Base-by-base conservation (phyloP, 2,797 vertebrate species). In the Mastacembelus armatus region DNA sequence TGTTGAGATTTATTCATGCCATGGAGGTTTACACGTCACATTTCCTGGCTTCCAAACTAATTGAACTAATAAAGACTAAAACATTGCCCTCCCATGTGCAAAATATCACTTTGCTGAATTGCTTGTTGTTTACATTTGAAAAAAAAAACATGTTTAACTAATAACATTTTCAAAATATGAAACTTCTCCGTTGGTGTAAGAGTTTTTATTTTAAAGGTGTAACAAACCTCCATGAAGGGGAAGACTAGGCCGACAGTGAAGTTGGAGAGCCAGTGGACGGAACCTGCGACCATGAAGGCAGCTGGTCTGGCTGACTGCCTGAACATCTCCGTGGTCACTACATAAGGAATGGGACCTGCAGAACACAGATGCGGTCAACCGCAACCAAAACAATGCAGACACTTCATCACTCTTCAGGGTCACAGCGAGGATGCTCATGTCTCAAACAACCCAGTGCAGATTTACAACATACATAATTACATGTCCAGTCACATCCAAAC, bases 311-410 rank as follows among this genome's bases (percentile, higher is more conserved):
- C 96, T 0, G 96, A 95, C 89, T 99, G 97, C 65, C 96, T 92
- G 92, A 98, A 99, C 93, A 97, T 95, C 92, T 98, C 97, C 0
- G 95, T 96, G 82, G 96, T 95, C 67, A 97, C 81, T 86, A 98
- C 94, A 0, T 88, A 90, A 0, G 96, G 96, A 73, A 99, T 95
- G 1, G 97, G 93, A 81, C 97, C 97, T 98, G 85, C 19, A 51
- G 47, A 69, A 55, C 66, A 51, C n/a, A 80, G 15, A 74, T 18
- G 36, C 12, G 60, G 66, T 87, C 48, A 79, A 45, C 64, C 48
- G 43, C 60, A 59, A 69, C 30, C 54, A 33, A 71, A 76, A 81
- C 78, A 75, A 48, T 1, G 0, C n/a, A 76, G 66, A 78, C 71
- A 30, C 45, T 64, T 57, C 76, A 72, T 75, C 39, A 68, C 16